Percentiles rank a stretch among this genome's conserved stretches.
phyloP scores from a whole-genome alignment of 2,113 vertebrate species.

The Channa argus region DNA sequence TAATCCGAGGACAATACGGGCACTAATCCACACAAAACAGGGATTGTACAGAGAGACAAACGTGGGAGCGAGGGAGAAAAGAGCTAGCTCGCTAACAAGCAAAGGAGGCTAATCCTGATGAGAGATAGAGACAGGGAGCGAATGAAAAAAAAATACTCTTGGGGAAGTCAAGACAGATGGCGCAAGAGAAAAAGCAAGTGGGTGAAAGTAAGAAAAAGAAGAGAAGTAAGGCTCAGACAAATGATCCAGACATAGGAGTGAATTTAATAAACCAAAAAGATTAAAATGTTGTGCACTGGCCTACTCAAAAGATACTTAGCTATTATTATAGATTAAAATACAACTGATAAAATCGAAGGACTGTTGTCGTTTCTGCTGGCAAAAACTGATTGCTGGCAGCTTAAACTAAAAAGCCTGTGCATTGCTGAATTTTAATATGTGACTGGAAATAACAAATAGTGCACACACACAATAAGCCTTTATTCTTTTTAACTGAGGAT shows the following conservation, averaged over 20 bases:
- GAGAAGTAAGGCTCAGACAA: neutral
- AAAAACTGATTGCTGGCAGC: neutral
- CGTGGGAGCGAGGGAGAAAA: slow-evolving; percentile 34
- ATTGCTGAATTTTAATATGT: neutral
- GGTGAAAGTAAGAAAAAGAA: neutral
- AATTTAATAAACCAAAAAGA: neutral
- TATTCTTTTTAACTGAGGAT: too few species aligned
- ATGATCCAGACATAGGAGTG: neutral
- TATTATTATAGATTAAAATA: too few species aligned
- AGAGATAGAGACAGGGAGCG: slow-evolving; percentile 61
- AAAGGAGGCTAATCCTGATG: slow-evolving; percentile 74
- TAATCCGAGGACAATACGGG: slow-evolving; percentile 74
- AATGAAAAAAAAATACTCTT: slow-evolving; percentile 48
- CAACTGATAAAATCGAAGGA: neutral
- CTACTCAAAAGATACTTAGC: neutral
- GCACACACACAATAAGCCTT: too few species aligned
- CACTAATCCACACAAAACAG: slow-evolving; percentile 78
- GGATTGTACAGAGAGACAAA: slow-evolving; percentile 68
- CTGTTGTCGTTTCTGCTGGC: neutral
- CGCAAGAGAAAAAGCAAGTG: neutral
- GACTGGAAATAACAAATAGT: neutral
- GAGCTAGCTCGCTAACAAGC: slow-evolving; percentile 56
- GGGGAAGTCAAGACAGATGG: slow-evolving; percentile 13
- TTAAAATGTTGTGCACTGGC: neutral
- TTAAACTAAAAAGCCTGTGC: neutral